Conservation (phyloP, 2,797 vertebrate species). For the Bucorvus abyssinicus region DNA sequence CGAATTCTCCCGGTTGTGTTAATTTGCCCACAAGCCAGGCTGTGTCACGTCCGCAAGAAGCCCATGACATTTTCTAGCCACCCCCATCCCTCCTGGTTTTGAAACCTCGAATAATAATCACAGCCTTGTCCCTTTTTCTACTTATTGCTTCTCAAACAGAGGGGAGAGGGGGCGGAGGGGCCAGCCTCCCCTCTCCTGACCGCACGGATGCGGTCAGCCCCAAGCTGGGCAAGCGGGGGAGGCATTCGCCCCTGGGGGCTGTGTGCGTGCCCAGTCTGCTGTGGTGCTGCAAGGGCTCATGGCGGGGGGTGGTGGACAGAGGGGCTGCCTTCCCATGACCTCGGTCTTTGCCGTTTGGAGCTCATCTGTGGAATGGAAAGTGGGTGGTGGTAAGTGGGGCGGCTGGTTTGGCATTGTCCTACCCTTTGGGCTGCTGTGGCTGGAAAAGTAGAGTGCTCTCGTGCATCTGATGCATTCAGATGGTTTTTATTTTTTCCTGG, state of each 20-base stretch:
- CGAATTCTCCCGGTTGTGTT: neutral
- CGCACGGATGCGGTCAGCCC: fast-evolving
- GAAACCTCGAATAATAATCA: neutral
- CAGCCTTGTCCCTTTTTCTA: neutral
- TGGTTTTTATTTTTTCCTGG: too few species aligned
- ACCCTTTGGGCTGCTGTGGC: neutral
- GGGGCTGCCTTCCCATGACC: neutral
- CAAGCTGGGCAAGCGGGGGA: neutral
- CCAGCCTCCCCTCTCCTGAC: neutral
- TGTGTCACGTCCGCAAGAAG: slow-evolving; percentile 19
- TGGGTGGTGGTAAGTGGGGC: fast-evolving
- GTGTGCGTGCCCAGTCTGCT: neutral
- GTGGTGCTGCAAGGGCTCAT: neutral
- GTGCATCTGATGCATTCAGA: neutral
- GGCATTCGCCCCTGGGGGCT: neutral
- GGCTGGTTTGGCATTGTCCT: fast-evolving
- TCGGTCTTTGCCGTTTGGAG: neutral
- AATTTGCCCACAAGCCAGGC: slow-evolving; percentile 59
- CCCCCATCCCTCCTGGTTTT: neutral
- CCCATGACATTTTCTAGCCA: slow-evolving; percentile 37
- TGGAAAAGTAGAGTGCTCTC: neutral
- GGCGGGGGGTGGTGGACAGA: neutral
- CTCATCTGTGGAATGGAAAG: neutral
- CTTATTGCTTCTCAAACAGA: neutral
- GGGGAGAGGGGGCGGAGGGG: neutral